These are phyloP conservation scores for Nycticebus coucang DNA, from an alignment of 2,113 vertebrate genomes.

Conservation along the genomic window DNA sequence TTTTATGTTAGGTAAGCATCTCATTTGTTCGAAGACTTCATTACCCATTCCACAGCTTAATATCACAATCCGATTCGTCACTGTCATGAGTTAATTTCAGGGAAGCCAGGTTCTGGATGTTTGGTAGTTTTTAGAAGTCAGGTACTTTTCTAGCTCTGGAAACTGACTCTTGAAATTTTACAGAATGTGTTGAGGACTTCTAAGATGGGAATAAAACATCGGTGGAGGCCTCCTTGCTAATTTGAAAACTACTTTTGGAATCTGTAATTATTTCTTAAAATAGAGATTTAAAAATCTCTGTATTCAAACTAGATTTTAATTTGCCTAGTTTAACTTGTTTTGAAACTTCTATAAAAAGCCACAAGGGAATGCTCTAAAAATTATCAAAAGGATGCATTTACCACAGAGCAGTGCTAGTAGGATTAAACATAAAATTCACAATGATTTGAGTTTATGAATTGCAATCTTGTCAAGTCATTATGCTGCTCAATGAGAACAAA, in stretches of 20 bases:
- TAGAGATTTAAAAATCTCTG: slow-evolving; percentile 71
- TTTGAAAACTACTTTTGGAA: slow-evolving; percentile 68
- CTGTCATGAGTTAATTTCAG: background rate
- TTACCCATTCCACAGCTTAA: background rate
- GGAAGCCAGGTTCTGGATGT: background rate
- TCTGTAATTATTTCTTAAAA: slow-evolving; percentile 78
- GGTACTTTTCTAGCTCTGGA: slow-evolving; percentile 2
- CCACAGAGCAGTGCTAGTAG: background rate
- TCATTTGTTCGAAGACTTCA: background rate
- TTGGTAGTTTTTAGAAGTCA: background rate
- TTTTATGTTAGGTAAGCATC: background rate
- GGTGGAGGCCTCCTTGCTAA: slow-evolving; percentile 66
- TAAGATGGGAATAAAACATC: slow-evolving; percentile 35
- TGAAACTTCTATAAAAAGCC: slow-evolving; percentile 66
- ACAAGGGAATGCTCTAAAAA: slow-evolving; percentile 55
- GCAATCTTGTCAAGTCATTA: background rate
- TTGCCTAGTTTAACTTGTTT: slow-evolving; percentile 58
- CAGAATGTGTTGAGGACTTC: background rate
- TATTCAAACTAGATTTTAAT: slow-evolving; percentile 70
- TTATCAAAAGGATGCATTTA: slow-evolving; percentile 41
- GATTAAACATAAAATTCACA: slow-evolving; percentile 36
- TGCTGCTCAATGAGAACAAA: slow-evolving; percentile 18
- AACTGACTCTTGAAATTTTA: slow-evolving; percentile 36
- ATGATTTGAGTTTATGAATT: slow-evolving; percentile 46
- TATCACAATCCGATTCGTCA: background rate